Evolutionary conservation across 2,797 vertebrate genomes (phyloP), one percentile per base, ranked within the genome.

Genomic region (Morus bassanus): DNA sequence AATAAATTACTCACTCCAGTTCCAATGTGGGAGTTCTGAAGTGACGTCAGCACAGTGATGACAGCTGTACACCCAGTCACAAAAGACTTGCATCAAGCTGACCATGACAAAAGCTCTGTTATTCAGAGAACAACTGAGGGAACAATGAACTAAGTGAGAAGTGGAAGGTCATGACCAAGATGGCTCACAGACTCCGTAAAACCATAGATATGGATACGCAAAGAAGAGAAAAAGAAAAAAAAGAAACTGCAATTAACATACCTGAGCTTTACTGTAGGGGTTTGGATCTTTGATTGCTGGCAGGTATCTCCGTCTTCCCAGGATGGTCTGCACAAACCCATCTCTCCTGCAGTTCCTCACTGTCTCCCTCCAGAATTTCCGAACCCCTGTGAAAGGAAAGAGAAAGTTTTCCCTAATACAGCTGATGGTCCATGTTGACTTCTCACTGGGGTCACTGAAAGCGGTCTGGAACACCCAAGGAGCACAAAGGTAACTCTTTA

Each of bases 241-340:
- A 79, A 70, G 41, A 18, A 53, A 74, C 6, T 13, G 41, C 61
- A 78, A 25, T 94, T 59, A 87, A 95, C 98, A 96, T 98, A 99
- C 99, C 1, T 99, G 99, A 95, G 99, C 99, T 98, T 98, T 99
- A 64, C 97, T 96, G 96, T 99, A 99, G 21, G 96, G 78, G 48
- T 99, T 99, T 76, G 97, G 81, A 70, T 99, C 98, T 45, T 98
- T 98, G 97, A 99, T 99, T 89, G 98, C 99, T 72, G 99, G 98
- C 46, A 99, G 98, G 97, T 99, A 99, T 88, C 99, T 98, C 87
- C 99, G 98, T 25, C 99, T 98, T 63, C 99, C 99, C 96, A 99
- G 98, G 92, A 99, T 98, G 9, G 99, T 99, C 97, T 98, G 98
- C 95, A 99, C 99, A 88, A 98, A 99, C 9, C 99, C 99, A 19